These are phyloP conservation scores for Habropoda laboriosa DNA, from an alignment of 1,140 invertebrate species.

Conservation along the genomic window DNA sequence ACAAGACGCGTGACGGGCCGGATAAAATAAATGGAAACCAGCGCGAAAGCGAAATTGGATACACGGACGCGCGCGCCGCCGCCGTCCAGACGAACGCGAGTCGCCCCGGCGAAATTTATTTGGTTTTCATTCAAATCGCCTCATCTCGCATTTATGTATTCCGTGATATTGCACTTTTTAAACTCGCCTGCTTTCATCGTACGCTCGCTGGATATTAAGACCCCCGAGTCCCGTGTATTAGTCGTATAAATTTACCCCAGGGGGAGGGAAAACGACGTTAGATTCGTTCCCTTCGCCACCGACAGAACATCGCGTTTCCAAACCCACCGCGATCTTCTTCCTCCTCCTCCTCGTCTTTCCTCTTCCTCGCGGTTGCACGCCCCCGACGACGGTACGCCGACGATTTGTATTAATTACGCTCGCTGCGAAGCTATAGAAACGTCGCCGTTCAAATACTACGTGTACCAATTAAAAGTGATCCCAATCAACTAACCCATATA, in stretches of 20 bases:
- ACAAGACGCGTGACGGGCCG: constrained; percentile 53
- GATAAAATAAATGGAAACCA: constrained; percentile 74
- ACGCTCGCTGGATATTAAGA: constrained; percentile 74
- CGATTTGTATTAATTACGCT: constrained; percentile 64
- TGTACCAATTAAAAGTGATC: no score
- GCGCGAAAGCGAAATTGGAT: constrained; percentile 78
- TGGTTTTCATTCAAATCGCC: constrained; percentile 79
- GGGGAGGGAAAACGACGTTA: constrained; percentile 68
- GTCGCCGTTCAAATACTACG: no score
- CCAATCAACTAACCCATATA: no score
- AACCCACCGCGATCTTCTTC: background rate
- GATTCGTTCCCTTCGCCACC: constrained; percentile 58
- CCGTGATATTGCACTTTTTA: constrained; percentile 80
- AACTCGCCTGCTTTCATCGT: constrained; percentile 70
- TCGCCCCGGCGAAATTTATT: constrained; percentile 77
- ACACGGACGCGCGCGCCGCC: constrained; percentile 64
- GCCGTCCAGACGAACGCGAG: no score
- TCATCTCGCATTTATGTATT: constrained; percentile 81
- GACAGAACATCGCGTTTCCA: constrained; percentile 22
- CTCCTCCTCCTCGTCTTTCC: background rate
- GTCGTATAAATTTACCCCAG: constrained; percentile 74
- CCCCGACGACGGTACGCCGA: constrained; percentile 27
- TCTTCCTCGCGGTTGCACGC: constrained; percentile 20
- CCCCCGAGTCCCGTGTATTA: constrained; percentile 73
- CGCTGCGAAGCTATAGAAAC: constrained; percentile 34